These are phyloP conservation scores for Cerceris ruficornis DNA, from an alignment of 2,888 invertebrate genomes.

Conservation along the genomic window DNA sequence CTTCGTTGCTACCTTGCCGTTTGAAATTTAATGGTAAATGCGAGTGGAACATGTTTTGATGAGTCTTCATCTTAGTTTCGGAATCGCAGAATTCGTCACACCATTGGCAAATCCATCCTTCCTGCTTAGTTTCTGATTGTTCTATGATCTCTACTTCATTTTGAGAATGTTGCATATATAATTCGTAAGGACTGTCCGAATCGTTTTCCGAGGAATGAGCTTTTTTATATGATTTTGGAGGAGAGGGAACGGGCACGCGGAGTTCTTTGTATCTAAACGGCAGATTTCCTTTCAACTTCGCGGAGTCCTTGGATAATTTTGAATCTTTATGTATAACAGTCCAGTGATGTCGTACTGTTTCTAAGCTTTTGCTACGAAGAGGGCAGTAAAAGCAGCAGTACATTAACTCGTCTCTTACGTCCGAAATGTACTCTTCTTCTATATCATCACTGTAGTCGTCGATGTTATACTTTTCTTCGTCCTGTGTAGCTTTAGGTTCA, in stretches of 20 bases:
- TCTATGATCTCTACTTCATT: conserved; percentile 12
- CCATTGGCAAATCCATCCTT: conserved; percentile 75
- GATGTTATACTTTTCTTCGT: conserved; percentile 25
- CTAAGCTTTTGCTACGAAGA: conserved; percentile 67
- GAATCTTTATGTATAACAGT: conserved; percentile 65
- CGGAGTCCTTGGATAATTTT: background rate
- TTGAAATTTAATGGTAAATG: conserved; percentile 74
- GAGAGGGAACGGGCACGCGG: background rate
- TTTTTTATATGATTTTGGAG: background rate
- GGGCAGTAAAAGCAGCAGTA: conserved; percentile 75
- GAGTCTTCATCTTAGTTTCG: conserved; percentile 74
- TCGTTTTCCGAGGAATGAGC: conserved; percentile 19
- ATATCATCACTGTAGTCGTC: conserved; percentile 69
- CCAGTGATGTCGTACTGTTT: conserved; percentile 73
- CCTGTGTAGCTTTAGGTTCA: conserved; percentile 20
- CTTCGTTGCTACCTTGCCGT: conserved; percentile 45
- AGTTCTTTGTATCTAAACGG: conserved; percentile 70
- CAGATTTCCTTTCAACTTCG: conserved; percentile 39
- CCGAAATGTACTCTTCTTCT: conserved; percentile 57
- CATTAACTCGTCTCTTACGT: conserved; percentile 36
- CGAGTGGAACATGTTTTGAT: conserved; percentile 80
- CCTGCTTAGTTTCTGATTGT: conserved; percentile 12
- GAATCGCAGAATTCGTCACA: conserved; percentile 76
- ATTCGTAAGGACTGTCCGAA: conserved; percentile 23
- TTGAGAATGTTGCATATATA: conserved; percentile 29